Conservation (phyloP, 2,113 vertebrate genomes). For the Rafetus swinhoei region DNA sequence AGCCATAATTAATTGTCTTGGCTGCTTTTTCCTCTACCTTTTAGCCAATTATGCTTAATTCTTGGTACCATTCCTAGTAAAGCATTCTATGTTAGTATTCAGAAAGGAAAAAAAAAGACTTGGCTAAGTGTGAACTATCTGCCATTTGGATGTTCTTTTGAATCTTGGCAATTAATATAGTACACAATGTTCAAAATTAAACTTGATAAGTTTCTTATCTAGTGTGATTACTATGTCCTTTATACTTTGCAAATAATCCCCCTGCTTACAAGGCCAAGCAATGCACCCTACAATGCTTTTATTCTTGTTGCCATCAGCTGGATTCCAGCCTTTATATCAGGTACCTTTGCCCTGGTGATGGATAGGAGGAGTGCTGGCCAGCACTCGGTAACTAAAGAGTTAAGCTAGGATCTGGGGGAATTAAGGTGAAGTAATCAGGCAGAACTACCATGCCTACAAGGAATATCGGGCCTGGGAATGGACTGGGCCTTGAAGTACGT, state of each 20-base stretch:
- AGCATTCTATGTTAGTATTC: neutral
- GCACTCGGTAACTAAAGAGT: too few species aligned
- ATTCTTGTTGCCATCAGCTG: neutral
- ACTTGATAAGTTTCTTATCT: neutral
- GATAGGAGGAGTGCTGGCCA: too few species aligned
- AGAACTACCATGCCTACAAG: too few species aligned
- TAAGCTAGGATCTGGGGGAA: too few species aligned
- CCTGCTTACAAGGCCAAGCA: neutral
- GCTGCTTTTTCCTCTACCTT: neutral
- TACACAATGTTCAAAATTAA: neutral
- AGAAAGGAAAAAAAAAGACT: neutral
- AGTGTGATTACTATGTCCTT: neutral
- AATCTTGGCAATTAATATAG: neutral
- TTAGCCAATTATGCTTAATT: neutral
- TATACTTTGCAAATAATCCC: neutral
- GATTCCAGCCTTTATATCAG: neutral
- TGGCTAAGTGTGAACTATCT: neutral
- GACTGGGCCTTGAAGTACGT: too few species aligned
- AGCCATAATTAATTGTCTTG: neutral
- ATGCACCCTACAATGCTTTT: neutral
- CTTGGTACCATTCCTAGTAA: neutral
- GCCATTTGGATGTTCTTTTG: conserved; percentile 18
- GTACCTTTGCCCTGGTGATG: neutral
- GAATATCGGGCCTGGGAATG: too few species aligned
- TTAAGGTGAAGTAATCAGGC: too few species aligned